Evolutionary conservation across 2,888 invertebrate species (phyloP), one percentile per base, ranked within the genome.

Genomic region (Tetranychus truncatus): DNA sequence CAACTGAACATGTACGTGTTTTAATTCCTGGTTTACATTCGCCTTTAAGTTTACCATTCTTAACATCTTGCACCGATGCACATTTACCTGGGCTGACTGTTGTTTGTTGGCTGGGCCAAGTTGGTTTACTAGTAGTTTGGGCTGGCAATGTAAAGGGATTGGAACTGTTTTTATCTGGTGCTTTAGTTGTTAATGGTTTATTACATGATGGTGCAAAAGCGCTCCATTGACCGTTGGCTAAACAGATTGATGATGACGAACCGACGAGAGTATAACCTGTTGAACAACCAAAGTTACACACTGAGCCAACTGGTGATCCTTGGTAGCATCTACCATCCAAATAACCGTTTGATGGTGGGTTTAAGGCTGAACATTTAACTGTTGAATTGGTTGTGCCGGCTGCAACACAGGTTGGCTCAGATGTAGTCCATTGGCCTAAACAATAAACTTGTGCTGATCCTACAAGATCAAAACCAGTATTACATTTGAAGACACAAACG

Each of bases 401-500:
- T 55, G 6, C 7, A 9, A 15, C 55, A 55, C 73, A 73, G 20
- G n/a, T 65, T 11, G 73, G 73, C 7, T 34, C 34, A n/a, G 18
- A 18, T 11, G 73, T 11, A 15, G 73, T 55, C 73, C 73, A 73
- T 34, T 11, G 15, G 4, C 73, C 73, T 1, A 73, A 45, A 20
- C 73, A 73, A 24, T 20, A n/a, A 20, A 66, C 18, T 20, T 20
- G n/a, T 21, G 73, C 45, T 21, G 24, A n/a, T 18, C 73, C 73
- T 15, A 73, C 65, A 46, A 73, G 21, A 46, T 20, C n/a, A 21
- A 20, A 65, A 20, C 65, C 73, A 15, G 55, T 18, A 66, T 73
- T 73, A 66, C 73, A 73, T 9, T 34, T 21, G 65, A 73, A 73
- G 8, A 9, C n/a, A 45, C 73, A 73, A 55, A 34, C 45, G 11